These are phyloP conservation scores for Tympanoctomys barrerae DNA, from an alignment of 2,797 vertebrate genomes.

Conservation along the genomic window DNA sequence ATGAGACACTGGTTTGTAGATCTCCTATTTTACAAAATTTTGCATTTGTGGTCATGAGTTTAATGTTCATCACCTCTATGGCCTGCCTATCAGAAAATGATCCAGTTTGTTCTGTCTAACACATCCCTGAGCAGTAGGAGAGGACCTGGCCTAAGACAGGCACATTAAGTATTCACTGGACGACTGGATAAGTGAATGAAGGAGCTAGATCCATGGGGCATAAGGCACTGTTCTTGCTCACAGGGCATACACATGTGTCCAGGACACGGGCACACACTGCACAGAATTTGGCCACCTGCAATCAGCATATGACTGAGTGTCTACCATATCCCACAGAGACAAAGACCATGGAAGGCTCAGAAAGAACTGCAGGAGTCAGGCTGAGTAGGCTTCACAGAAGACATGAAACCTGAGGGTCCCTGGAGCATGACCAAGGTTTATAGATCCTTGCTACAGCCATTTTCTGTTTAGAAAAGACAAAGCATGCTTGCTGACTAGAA, in stretches of 20 bases:
- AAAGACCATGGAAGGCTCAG: background rate
- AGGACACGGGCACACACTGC: background rate
- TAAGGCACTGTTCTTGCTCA: background rate
- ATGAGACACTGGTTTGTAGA: background rate
- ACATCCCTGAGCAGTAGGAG: background rate
- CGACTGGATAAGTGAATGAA: background rate
- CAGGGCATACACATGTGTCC: background rate
- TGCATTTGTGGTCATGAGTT: background rate
- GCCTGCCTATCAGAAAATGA: background rate
- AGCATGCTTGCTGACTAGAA: background rate
- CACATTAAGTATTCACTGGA: background rate
- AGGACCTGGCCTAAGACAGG: background rate
- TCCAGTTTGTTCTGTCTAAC: background rate
- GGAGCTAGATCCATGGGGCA: background rate
- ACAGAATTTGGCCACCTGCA: background rate
- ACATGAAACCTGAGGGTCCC: background rate
- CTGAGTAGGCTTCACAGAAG: background rate
- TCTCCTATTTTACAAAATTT: background rate
- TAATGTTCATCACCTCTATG: background rate
- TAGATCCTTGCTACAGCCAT: background rate
- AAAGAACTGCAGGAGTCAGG: background rate
- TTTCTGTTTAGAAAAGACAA: slow-evolving; percentile 3
- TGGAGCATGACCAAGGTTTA: background rate
- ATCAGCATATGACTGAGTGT: background rate
- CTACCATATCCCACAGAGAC: background rate